phyloP scores from a whole-genome alignment of 1,140 invertebrate genomes.

The Acromyrmex echinatior region DNA sequence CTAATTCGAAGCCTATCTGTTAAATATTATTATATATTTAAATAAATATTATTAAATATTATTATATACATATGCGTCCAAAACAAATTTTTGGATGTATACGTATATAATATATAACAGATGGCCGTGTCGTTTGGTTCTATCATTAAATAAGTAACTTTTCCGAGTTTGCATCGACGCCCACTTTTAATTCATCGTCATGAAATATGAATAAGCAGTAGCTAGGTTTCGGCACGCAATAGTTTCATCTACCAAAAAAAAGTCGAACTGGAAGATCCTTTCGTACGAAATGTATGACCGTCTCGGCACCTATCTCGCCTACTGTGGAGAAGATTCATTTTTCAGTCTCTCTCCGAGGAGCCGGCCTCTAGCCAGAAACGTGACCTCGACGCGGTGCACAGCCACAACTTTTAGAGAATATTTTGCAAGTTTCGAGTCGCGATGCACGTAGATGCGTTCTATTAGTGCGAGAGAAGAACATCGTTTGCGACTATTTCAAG shows the following conservation, averaged over 20 bases:
- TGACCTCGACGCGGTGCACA: conserved; percentile 2
- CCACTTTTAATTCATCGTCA: not conserved
- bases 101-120: not conserved
- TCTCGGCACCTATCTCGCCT: conserved; percentile 10
- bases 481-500: conserved; percentile 47
- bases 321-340: conserved; percentile 65
- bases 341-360: conserved; percentile 47
- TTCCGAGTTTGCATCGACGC: not conserved
- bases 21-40: no score
- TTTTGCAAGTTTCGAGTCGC: conserved; percentile 60
- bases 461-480: conserved; percentile 40
- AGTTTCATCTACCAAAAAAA: conserved; percentile 37
- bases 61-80: not conserved
- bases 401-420: conserved; percentile 38
- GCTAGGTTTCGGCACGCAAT: conserved; percentile 34
- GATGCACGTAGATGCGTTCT: not conserved
- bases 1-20: not conserved
- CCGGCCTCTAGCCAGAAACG: conserved; percentile 21
- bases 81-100: not conserved
- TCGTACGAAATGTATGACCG: conserved; percentile 61
- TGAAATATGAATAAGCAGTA: conserved; percentile 22
- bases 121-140: not conserved
- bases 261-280: conserved; percentile 33
- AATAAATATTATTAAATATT: no score
- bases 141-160: conserved; percentile 58